Evolutionary conservation across 37 sponge, comb jelly and placozoan genomes (phyloP).

Genomic region (Ephydatia muelleri): DNA sequence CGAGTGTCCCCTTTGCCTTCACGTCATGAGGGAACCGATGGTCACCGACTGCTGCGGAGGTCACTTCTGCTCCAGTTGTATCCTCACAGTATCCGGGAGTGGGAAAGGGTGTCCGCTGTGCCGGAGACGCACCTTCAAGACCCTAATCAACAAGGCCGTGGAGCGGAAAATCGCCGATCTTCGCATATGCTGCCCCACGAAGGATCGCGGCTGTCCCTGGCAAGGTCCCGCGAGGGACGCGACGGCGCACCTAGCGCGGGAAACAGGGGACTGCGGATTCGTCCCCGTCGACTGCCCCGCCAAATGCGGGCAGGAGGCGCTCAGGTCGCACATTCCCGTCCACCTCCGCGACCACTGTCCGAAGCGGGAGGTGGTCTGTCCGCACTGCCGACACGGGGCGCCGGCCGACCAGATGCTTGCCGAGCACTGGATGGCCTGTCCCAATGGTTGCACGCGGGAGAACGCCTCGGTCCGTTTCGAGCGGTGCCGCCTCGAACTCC

Average conservation of each 20-base stretch:
- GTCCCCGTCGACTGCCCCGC: slow-evolving; percentile 23
- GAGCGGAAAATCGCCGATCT: not conserved
- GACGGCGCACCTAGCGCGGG: slow-evolving; percentile 9
- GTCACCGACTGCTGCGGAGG: slow-evolving; percentile 32
- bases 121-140: not conserved
- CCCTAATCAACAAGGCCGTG: not conserved
- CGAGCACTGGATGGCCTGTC: slow-evolving; percentile 19
- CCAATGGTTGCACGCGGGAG: slow-evolving; percentile 18
- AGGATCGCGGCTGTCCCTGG: slow-evolving; percentile 43
- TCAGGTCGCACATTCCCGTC: not conserved
- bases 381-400: slow-evolving; percentile 20
- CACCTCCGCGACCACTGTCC: slow-evolving; percentile 24
- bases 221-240: slow-evolving; percentile 7
- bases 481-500: slow-evolving; percentile 13
- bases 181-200: slow-evolving; percentile 17
- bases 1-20: not conserved
- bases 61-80: slow-evolving; percentile 17
- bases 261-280: slow-evolving; percentile 23
- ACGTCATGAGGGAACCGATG: slow-evolving; percentile 7
- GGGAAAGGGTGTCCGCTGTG: slow-evolving; percentile 31
- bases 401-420: slow-evolving; percentile 13
- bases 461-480: not conserved
- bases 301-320: slow-evolving; percentile 7
- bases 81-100: not conserved
- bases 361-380: slow-evolving; percentile 19